phyloP scores from a whole-genome alignment of 2,888 invertebrate species.

The Hipparchia sbordonii region DNA sequence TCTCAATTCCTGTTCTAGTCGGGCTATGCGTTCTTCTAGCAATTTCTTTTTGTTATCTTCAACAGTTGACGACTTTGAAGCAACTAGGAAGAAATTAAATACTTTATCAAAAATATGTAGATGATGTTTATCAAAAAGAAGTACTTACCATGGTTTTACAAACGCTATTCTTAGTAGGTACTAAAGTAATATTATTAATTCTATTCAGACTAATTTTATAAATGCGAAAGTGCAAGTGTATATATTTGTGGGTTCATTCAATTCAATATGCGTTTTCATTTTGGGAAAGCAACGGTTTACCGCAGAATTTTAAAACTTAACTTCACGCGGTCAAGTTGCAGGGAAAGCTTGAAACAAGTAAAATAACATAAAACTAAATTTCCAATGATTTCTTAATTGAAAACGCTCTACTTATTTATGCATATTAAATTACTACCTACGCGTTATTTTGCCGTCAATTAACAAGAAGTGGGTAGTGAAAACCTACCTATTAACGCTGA shows the following conservation, averaged over 20 bases:
- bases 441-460: slow-evolving; percentile 11
- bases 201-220: no score
- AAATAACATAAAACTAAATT: no score
- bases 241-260: no score
- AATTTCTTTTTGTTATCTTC: slow-evolving; percentile 84
- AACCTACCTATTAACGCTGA: slow-evolving; percentile 87
- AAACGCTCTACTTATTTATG: not conserved
- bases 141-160: no score
- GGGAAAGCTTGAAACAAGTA: no score
- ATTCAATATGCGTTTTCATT: no score
- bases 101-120: not conserved
- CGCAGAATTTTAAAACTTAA: no score
- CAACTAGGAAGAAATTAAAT: slow-evolving; percentile 61
- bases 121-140: not conserved
- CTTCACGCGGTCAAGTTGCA: no score
- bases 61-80: slow-evolving; percentile 80
- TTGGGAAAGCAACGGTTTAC: no score
- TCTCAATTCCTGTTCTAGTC: slow-evolving; percentile 87
- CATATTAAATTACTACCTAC: slow-evolving; percentile 8
- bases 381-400: not conserved
- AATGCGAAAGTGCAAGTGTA: no score
- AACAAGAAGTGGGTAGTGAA: slow-evolving; percentile 27
- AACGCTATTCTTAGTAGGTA: no score
- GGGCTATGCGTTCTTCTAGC: slow-evolving; percentile 87
- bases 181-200: no score